Conservation (phyloP, 2,113 vertebrate species). For the Mungos mungo region DNA sequence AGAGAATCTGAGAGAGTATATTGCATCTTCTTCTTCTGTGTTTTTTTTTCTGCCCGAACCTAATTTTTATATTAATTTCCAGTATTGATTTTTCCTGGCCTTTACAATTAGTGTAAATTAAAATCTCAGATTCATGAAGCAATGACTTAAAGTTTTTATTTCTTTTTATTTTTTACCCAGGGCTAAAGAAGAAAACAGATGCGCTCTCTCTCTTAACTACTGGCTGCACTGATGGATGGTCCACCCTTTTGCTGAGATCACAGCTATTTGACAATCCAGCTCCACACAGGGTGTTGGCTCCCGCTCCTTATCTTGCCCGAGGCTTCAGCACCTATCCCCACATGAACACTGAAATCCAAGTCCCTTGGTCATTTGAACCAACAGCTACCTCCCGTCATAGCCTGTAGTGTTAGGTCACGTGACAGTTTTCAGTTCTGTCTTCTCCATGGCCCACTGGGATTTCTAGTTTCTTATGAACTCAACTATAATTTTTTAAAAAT, state of each 20-base stretch:
- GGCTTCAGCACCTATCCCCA: not conserved
- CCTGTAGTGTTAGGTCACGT: accelerated
- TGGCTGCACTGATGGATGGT: not conserved
- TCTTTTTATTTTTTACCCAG: not conserved
- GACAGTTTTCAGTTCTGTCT: not conserved
- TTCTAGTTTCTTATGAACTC: not conserved
- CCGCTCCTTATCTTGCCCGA: not conserved
- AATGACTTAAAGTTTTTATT: not conserved
- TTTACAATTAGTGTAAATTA: not conserved
- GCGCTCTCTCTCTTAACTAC: not conserved
- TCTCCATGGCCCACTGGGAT: not conserved
- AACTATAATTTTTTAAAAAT: not conserved
- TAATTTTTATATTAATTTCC: not conserved
- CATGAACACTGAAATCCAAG: not conserved
- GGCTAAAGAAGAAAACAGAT: not conserved
- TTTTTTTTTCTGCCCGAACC: not conserved
- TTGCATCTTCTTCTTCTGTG: not conserved
- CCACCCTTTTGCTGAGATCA: not conserved
- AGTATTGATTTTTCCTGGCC: not conserved
- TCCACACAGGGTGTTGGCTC: not conserved
- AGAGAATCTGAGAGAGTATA: not conserved
- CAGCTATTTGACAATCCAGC: not conserved
- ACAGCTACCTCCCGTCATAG: accelerated
- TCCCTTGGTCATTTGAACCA: not conserved
- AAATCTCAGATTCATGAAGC: not conserved